Percentiles rank a stretch among this genome's conserved stretches.
Conservation (phyloP, 2,797 vertebrate genomes). For the Paramormyrops hopkinsi region DNA sequence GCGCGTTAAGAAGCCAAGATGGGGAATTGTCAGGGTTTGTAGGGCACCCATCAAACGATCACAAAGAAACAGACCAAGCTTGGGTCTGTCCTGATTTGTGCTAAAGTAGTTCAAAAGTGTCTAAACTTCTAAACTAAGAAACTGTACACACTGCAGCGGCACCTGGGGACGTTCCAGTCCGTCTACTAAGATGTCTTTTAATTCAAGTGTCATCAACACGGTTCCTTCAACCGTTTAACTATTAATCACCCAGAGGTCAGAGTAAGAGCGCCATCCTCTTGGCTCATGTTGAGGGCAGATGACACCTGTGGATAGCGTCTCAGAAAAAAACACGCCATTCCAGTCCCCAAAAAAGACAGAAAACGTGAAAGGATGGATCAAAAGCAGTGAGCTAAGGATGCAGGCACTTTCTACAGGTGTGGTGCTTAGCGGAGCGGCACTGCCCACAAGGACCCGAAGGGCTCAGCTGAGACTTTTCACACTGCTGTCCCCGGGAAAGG, state of each 20-base stretch:
- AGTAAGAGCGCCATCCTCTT: background rate
- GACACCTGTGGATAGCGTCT: background rate
- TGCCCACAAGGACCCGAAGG: conserved; percentile 44
- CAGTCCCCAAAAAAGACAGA: background rate
- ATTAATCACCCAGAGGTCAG: background rate
- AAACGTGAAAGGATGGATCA: background rate
- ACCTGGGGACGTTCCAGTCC: background rate
- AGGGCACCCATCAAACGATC: background rate
- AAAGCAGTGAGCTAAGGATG: background rate
- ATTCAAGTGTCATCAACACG: background rate
- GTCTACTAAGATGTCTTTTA: background rate
- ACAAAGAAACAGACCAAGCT: background rate
- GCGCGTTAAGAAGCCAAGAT: background rate
- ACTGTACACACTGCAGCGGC: background rate
- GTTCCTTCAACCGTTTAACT: background rate
- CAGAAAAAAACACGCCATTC: background rate
- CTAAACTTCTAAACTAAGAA: conserved; percentile 5
- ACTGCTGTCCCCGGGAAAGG: conserved; percentile 57
- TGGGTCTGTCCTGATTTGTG: background rate
- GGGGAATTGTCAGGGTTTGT: background rate
- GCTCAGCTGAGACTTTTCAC: conserved; percentile 69
- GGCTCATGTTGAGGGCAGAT: background rate
- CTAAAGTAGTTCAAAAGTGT: conserved; percentile 4
- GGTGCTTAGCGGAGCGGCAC: conserved; percentile 57
- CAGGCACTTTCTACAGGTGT: conserved; percentile 37